Evolutionary conservation across 23 tunicate genomes (phyloP), one percentile per base, ranked within the genome.

Genomic region (Trididemnum nubilum): DNA sequence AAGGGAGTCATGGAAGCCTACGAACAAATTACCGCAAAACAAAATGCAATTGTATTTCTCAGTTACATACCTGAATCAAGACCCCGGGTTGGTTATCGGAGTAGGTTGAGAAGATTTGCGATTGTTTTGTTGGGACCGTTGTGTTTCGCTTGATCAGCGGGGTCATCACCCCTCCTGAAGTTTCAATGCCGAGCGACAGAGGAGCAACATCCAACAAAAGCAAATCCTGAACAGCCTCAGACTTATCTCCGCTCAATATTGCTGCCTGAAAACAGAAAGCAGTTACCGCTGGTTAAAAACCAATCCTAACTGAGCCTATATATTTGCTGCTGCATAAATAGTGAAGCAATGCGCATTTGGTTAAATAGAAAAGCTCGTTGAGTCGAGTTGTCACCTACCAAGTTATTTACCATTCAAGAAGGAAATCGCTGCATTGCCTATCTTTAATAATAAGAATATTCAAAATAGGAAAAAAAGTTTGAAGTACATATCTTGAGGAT

Each of bases 81-180:
- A 87, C 92, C 19, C 86, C 92, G 0, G 92, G 92, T 73, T 87
- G 92, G 75, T 87, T 87, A 75, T 87, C 92, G 12, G 92, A 58
- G 64, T 87, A 87, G 0, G 92, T 87, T 36, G 92, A 81, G 81
- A 87, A 87, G 15, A 87, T 51, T 50, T 69, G 77, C 18, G 81
- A 54, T 40, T 87, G 86, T 40, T 81, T 87, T 30, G 81, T 61
- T 25, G 92, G 86, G 0, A 87, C 86, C 1, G 92, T 81, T 27
- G 92, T 81, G 54, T 81, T 81, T 0, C 92, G 63, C 29, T 81
- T 87, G 64, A 87, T 82, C 21, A 87, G 73, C 2, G 92, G 49
- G 4, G 92, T 87, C 92, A 87, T 87, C 23, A 87, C 86, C 33
- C 92, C 92, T 40, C 86, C 92, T 0, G 92, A 86, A 33, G 92